Evolutionary conservation across 1,140 invertebrate genomes (phyloP), one percentile per base, ranked within the genome.

Genomic region (Microplitis mediator): DNA sequence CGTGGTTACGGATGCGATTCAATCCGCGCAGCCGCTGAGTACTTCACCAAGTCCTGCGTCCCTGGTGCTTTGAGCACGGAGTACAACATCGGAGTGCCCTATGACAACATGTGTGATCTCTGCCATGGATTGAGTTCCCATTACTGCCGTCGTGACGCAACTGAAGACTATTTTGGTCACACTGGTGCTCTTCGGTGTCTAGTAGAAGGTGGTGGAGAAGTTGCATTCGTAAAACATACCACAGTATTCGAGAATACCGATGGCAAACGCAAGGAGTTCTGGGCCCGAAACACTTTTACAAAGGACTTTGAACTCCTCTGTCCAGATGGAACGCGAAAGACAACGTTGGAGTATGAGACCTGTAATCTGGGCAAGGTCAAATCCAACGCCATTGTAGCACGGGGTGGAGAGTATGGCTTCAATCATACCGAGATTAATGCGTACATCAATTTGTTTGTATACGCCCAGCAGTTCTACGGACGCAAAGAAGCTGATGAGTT

Each of bases 231-330:
- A 1, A 95, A 97, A 74, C 95, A 96, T 83, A 95, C 95, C 0
- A 97, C 97, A 0, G 95, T 98, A 0, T 90, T 91, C 31, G 96
- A 98, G 83, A 98, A 95, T 80, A 95, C 95, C 0, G 95, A 95
- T 76, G 96, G 97, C 0, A 93, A 97, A 72, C 91, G 97, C 50
- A 90, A 90, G 71, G 95, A 97, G 81, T 95, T 91, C 88, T 99
- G 97, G 97, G 95, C 97, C 0, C 87, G 98, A 16, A 97, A 98
- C 81, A 91, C 96, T 16, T 90, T 98, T 31, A 92, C 91, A 1
- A 94, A 96, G 78, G 97, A 99, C 82, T 97, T 97, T 84, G 95
- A 99, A 83, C 86, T 99, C 1, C 86, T 99, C 2, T 99, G 97
- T 85, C 93, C 95, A 4, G 96, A 98, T 87, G 97, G 97, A 8